Conservation (phyloP, 2,888 invertebrate species). For the Deilephila elpenor region DNA sequence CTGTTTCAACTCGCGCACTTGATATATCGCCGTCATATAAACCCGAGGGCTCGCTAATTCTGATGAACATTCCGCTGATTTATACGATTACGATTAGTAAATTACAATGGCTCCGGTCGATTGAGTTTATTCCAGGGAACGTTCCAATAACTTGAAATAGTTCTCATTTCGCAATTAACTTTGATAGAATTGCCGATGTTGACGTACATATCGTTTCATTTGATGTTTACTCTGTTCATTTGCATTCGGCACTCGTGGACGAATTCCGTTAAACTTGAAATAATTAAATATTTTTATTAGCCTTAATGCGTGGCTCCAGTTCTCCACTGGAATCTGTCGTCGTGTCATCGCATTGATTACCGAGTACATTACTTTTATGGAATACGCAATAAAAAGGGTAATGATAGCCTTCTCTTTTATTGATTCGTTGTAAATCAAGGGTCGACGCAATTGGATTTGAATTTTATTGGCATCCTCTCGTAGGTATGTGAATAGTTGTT, state of each 20-base stretch:
- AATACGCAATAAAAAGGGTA: conserved; percentile 78
- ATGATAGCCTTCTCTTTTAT: conserved; percentile 82
- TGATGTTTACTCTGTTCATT: conserved; percentile 3
- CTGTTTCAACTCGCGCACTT: conserved; percentile 68
- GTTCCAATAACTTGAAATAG: conserved; percentile 31
- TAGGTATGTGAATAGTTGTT: conserved; percentile 70
- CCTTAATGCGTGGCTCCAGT: conserved; percentile 27
- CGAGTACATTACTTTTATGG: conserved; percentile 80
- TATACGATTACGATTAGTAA: conserved; percentile 45
- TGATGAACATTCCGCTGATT: conserved; percentile 50
- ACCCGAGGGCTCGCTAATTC: conserved; percentile 64
- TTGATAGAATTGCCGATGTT: not conserved
- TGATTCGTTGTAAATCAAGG: conserved; percentile 82
- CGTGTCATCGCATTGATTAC: conserved; percentile 64
- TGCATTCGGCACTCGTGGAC: not conserved
- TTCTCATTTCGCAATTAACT: not conserved
- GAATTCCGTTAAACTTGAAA: conserved; percentile 4
- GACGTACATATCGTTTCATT: conserved; percentile 1
- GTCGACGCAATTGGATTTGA: conserved; percentile 79
- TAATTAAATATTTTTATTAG: conserved; percentile 27
- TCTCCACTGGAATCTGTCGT: conserved; percentile 48
- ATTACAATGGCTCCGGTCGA: conserved; percentile 41
- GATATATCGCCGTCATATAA: conserved; percentile 74
- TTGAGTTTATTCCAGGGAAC: conserved; percentile 35
- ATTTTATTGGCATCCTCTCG: conserved; percentile 77